These are phyloP conservation scores for Parapsyche elsis DNA, from an alignment of 1,140 invertebrate species.

Conservation along the genomic window DNA sequence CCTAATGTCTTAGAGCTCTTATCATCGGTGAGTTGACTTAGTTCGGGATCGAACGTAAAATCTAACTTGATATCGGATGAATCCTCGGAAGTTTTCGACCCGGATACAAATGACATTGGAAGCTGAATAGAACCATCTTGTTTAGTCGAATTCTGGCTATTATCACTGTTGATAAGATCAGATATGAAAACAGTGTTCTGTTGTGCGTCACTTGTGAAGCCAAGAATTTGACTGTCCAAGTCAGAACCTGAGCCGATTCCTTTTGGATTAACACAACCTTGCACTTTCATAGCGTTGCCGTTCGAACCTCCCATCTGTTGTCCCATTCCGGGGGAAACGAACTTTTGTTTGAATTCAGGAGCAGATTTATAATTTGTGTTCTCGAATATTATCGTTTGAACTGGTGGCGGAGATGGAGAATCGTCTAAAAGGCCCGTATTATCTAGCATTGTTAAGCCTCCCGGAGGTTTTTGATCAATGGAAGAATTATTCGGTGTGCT, in stretches of 20 bases:
- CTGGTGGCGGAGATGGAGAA: conserved; percentile 76
- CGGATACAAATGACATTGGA: conserved; percentile 64
- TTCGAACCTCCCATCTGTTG: conserved; percentile 58
- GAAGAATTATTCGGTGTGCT: conserved; percentile 71
- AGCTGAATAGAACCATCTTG: conserved; percentile 59
- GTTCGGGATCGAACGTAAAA: conserved; percentile 86
- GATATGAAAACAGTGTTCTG: conserved; percentile 62
- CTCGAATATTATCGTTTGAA: conserved; percentile 91
- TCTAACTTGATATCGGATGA: conserved; percentile 90
- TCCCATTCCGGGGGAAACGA: conserved; percentile 66
- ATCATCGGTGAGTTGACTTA: conserved; percentile 81
- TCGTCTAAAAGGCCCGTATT: conserved; percentile 74
- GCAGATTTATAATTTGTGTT: conserved; percentile 88
- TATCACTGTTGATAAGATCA: conserved; percentile 63
- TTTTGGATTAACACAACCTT: conserved; percentile 58
- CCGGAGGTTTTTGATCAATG: conserved; percentile 61
- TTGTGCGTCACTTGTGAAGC: conserved; percentile 64
- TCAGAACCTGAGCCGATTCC: conserved; percentile 60
- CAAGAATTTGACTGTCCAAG: conserved; percentile 61
- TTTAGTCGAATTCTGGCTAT: conserved; percentile 58
- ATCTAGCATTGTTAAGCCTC: conserved; percentile 58
- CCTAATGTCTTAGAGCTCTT: conserved; percentile 73
- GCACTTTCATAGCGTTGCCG: conserved; percentile 52
- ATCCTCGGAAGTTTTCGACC: conserved; percentile 77
- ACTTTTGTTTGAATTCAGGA: conserved; percentile 73